These are phyloP conservation scores for Temnothorax nylanderi DNA, from an alignment of 1,140 invertebrate genomes.

Conservation along the genomic window DNA sequence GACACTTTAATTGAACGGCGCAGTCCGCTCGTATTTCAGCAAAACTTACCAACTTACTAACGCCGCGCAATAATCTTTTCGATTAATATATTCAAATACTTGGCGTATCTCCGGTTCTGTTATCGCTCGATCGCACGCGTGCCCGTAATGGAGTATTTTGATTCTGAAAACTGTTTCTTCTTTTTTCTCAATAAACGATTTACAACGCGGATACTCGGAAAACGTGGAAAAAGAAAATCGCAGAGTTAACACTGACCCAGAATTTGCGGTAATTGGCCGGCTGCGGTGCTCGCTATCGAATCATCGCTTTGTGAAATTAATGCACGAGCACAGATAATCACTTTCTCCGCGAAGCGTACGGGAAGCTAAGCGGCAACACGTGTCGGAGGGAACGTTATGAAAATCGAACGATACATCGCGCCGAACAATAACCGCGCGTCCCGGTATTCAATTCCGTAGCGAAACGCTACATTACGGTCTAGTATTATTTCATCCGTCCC, in stretches of 20 bases:
- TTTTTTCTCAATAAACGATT: neutral
- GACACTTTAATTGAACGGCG: conserved; percentile 11
- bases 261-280: neutral
- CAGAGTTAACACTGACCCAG: neutral
- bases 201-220: neutral
- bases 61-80: neutral
- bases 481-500: conserved; percentile 16
- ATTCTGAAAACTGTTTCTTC: neutral
- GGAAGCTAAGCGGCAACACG: neutral
- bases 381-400: neutral
- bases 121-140: neutral
- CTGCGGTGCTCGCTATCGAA: neutral
- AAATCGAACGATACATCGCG: conserved; percentile 5
- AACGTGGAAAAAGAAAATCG: neutral
- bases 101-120: conserved; percentile 14
- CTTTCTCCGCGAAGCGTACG: conserved; percentile 24
- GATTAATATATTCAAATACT: conserved; percentile 23
- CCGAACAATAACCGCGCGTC: neutral
- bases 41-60: neutral
- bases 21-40: neutral
- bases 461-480: conserved; percentile 46
- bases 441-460: neutral
- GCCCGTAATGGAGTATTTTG: conserved; percentile 20
- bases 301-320: neutral
- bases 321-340: conserved; percentile 4